Conservation (phyloP, 2,113 vertebrate species). For the Apus apus region DNA sequence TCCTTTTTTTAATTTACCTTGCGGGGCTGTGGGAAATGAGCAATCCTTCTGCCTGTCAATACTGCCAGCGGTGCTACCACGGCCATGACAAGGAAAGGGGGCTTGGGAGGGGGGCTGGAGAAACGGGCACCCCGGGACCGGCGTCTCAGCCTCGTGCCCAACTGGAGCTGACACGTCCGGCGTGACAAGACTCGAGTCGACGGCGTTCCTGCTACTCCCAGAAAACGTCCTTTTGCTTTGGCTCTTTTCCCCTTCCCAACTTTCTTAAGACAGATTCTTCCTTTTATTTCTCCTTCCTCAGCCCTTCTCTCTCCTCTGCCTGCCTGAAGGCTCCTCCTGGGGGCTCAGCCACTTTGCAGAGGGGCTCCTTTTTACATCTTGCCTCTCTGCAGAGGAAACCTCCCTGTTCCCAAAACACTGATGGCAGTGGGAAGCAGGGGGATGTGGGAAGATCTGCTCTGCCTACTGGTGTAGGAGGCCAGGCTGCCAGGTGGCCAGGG, state of each 20-base stretch:
- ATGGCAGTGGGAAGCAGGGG: neutral
- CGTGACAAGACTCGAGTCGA: neutral
- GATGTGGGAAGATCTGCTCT: neutral
- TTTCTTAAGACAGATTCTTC: neutral
- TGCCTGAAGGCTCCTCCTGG: neutral
- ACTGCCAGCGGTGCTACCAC: conserved; percentile 23
- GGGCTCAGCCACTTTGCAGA: neutral
- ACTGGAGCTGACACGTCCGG: neutral
- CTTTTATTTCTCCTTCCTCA: neutral
- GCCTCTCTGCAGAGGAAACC: neutral
- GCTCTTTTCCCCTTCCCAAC: neutral
- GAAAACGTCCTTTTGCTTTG: neutral
- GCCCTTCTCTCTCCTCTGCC: neutral
- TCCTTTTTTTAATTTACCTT: conserved; percentile 82
- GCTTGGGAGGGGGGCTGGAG: neutral
- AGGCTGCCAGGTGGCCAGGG: neutral
- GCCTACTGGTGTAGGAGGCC: neutral
- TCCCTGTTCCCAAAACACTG: accelerated
- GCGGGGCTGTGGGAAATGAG: conserved; percentile 73
- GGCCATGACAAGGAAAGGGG: conserved; percentile 33
- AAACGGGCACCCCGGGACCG: conserved; percentile 18
- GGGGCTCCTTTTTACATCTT: neutral
- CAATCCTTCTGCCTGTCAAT: conserved; percentile 79
- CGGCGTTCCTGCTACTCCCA: neutral
- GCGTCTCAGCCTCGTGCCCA: neutral